Percentiles rank a stretch among this genome's conserved stretches.
Conservation (phyloP, 1,140 invertebrate genomes). For the Apolygus lucorum region DNA sequence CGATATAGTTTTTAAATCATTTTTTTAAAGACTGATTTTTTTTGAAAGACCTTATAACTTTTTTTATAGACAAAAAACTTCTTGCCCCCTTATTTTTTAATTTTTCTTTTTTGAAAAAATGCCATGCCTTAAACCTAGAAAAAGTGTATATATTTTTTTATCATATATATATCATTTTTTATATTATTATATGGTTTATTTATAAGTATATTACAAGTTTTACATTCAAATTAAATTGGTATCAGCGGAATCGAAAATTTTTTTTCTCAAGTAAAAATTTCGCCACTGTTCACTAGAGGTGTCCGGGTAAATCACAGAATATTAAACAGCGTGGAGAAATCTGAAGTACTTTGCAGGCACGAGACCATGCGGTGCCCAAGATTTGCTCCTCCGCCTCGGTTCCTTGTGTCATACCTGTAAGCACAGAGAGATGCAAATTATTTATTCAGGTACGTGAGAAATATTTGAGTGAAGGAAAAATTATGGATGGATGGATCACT, state of each 20-base stretch:
- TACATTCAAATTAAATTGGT: constrained; percentile 25
- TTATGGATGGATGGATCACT: too few relatives aligned
- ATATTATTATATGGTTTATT: constrained; percentile 20
- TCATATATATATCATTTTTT: constrained; percentile 16
- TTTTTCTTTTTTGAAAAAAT: neutral
- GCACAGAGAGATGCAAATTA: too few relatives aligned
- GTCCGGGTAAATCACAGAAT: constrained; percentile 17
- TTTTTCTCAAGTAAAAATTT: neutral
- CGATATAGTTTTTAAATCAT: too few relatives aligned
- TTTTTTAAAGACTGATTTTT: neutral
- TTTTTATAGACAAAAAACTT: constrained; percentile 6
- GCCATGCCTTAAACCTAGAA: constrained; percentile 17
- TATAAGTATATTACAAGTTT: constrained; percentile 21
- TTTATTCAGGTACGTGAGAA: too few relatives aligned
- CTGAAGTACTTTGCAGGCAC: constrained; percentile 20
- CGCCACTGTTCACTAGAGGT: neutral
- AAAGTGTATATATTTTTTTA: constrained; percentile 14
- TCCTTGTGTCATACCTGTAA: constrained; percentile 33
- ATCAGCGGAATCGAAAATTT: constrained; percentile 21
- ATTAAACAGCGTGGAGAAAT: constrained; percentile 18
- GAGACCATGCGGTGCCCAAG: constrained; percentile 3
- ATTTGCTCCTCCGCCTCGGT: constrained; percentile 24
- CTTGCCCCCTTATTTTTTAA: neutral
- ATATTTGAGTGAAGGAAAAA: too few relatives aligned
- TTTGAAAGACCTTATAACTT: constrained; percentile 27